Base-by-base conservation (phyloP, 2,797 vertebrate genomes). In the Mus spretus region DNA sequence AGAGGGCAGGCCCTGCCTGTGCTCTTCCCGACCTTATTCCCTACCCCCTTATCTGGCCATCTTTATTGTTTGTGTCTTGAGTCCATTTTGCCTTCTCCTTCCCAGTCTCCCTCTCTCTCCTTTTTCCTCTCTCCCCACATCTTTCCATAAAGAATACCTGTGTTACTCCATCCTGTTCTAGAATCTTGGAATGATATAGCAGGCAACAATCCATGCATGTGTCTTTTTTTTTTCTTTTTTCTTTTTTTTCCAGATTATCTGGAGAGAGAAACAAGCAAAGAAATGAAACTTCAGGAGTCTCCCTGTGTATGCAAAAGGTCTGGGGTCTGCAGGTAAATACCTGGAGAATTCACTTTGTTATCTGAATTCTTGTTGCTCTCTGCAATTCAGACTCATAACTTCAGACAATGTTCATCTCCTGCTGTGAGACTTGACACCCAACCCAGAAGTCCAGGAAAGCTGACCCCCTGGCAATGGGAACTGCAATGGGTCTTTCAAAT, bases 41-140 rank as follows among this genome's bases (percentile, higher is more conserved):
- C 6, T 3, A 7, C 19, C 4, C 7, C 4, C 1, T 17, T 34
- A 19, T 37, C 44, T 3, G 11, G 53, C 6, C 20, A 34, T 53
- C 28, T 53, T 5, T 19, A 40, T 65, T 70, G 3, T 1, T 78
- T 63, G 10, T 1, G 2, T 47, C 63, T 91, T 28, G 19, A 20
- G 22, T 14, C 80, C 81, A 28, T 50, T 24, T n/a, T 57, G 14
- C 24, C 10, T 2, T 57, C 14, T 34, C 11, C 24, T 40, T 70
- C 24, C 11, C 4, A 3, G 8, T 1, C 50, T 53, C 50, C 11
- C 22, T n/a, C 13, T 14, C 19, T 7, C 59, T 3, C 7, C 53
- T 81, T 4, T 7, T 59, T 7, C 11, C 57, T 22, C 34, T n/a
- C 44, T 24, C 17, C 11, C 63, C 79, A 19, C 4, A 14, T 57